phyloP scores from a whole-genome alignment of 1,140 invertebrate species.

The Drosophila pallidifrons region DNA sequence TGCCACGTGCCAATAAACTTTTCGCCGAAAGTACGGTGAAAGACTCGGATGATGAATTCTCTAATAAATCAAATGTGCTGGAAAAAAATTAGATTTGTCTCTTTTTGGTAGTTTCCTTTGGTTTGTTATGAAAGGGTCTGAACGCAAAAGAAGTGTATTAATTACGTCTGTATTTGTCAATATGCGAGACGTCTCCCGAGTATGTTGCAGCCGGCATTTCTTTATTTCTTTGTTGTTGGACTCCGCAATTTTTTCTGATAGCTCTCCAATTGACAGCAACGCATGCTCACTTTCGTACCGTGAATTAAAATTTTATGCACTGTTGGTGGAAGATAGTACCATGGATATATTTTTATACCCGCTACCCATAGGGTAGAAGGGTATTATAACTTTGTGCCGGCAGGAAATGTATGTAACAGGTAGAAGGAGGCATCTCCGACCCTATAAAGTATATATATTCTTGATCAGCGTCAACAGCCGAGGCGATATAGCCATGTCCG shows the following conservation, averaged over 20 bases:
- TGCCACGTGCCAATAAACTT: too few species aligned
- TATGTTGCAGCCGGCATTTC: too few species aligned
- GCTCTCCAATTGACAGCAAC: constrained; percentile 1
- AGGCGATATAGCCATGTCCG: too few species aligned
- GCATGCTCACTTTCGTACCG: neutral
- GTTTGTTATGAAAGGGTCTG: constrained; percentile 11
- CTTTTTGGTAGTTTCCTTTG: constrained; percentile 2
- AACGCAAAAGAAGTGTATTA: constrained; percentile 7
- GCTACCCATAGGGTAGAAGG: too few species aligned
- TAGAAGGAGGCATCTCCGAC: too few species aligned
- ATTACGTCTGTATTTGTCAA: constrained; percentile 5
- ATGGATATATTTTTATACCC: constrained; percentile 17
- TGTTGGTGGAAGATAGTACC: constrained; percentile 7
- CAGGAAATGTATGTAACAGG: too few species aligned
- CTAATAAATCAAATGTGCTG: neutral
- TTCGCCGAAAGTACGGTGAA: too few species aligned
- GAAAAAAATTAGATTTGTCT: constrained; percentile 1
- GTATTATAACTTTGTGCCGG: too few species aligned
- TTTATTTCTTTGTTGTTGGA: too few species aligned
- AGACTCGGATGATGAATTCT: too few species aligned
- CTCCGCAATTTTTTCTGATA: constrained; percentile 6
- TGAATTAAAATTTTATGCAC: constrained; percentile 18
- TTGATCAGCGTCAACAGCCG: too few species aligned
- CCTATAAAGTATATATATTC: too few species aligned
- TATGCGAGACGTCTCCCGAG: neutral